Evolutionary conservation across 1,140 invertebrate genomes (phyloP).

Genomic region (Subanguina moxae): DNA sequence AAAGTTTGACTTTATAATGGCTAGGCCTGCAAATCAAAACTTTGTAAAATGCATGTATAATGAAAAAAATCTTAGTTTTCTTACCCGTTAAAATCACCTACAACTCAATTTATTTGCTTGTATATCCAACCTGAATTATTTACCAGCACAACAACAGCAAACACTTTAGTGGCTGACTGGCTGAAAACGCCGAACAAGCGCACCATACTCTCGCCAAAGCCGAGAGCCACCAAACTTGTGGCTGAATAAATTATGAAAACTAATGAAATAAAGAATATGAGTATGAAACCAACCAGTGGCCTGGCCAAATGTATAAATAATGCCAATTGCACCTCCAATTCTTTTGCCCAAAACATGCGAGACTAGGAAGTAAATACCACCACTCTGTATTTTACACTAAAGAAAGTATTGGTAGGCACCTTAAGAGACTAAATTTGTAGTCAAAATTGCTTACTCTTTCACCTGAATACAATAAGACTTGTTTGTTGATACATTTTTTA

Average conservation of each 20-base stretch:
- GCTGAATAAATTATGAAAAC: slow-evolving; percentile 72
- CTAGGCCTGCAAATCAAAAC: too few relatives aligned
- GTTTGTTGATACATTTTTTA: slow-evolving; percentile 66
- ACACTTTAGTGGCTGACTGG: slow-evolving; percentile 69
- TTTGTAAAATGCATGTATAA: not conserved
- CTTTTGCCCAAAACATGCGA: slow-evolving; percentile 86
- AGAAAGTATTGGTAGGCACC: not conserved
- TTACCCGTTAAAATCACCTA: not conserved
- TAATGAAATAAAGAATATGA: too few relatives aligned
- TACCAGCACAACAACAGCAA: slow-evolving; percentile 76
- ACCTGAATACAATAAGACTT: too few relatives aligned
- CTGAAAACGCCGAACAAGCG: slow-evolving; percentile 72
- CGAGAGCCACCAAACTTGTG: slow-evolving; percentile 85
- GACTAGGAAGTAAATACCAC: slow-evolving; percentile 88
- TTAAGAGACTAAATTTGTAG: not conserved
- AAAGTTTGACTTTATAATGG: too few relatives aligned
- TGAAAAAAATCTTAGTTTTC: slow-evolving; percentile 3
- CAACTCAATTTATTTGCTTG: too few relatives aligned
- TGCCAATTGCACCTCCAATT: slow-evolving; percentile 81
- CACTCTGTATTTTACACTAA: slow-evolving; percentile 65
- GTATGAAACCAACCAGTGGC: slow-evolving; percentile 61
- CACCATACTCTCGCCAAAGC: slow-evolving; percentile 91
- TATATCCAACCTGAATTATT: too few relatives aligned
- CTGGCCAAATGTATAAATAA: slow-evolving; percentile 92
- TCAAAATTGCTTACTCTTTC: not conserved